Conservation (phyloP, 2,888 invertebrate genomes). For the Tortricodes alternella region DNA sequence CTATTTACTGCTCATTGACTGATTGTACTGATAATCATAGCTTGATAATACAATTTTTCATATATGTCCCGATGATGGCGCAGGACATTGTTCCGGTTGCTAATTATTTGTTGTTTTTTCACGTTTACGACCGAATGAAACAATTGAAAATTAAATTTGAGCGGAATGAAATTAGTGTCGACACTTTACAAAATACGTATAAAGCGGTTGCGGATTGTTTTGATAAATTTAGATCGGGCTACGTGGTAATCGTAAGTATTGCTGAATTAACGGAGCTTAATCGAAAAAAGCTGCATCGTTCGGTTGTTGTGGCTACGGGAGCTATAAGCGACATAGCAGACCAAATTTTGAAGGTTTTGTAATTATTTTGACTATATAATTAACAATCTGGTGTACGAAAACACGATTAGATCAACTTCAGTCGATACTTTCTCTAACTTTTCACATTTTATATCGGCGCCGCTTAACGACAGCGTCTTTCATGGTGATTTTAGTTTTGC, state of each 20-base stretch:
- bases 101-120: conserved; percentile 4
- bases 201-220: conserved; percentile 1
- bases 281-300: too few relatives aligned
- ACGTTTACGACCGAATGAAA: neutral
- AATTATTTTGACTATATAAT: too few relatives aligned
- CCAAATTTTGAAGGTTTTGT: too few relatives aligned
- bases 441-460: too few relatives aligned
- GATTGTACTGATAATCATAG: neutral
- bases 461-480: too few relatives aligned
- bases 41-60: neutral
- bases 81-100: conserved; percentile 6
- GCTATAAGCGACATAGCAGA: too few relatives aligned
- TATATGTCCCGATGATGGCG: conserved; percentile 6
- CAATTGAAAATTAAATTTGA: neutral
- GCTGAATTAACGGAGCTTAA: neutral
- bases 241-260: conserved; percentile 12
- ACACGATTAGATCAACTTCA: too few relatives aligned
- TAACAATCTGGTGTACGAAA: too few relatives aligned
- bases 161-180: neutral
- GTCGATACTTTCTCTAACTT: too few relatives aligned
- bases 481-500: too few relatives aligned
- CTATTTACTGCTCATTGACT: neutral
- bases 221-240: conserved; percentile 1
- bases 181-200: neutral
- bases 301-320: too few relatives aligned